Percentiles rank a stretch among this genome's conserved stretches.
phyloP scores from a whole-genome alignment of 1,140 invertebrate species.

The Anoplophora glabripennis region DNA sequence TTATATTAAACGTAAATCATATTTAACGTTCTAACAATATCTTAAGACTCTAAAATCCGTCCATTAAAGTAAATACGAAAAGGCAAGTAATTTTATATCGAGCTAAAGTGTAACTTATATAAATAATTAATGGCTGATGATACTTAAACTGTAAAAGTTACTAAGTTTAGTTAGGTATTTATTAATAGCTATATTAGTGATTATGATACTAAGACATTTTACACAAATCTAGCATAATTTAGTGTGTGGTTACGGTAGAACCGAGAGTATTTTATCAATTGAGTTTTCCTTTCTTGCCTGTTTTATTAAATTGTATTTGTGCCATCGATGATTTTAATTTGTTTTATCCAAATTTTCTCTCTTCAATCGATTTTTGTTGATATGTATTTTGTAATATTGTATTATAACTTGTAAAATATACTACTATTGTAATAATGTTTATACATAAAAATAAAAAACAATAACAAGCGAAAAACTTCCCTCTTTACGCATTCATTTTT shows the following conservation, averaged over 20 bases:
- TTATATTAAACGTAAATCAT: too few species aligned
- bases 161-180: conserved; percentile 19
- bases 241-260: conserved; percentile 14
- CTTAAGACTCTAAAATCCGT: conserved; percentile 22
- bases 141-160: conserved; percentile 23
- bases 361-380: conserved; percentile 16
- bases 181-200: conserved; percentile 8
- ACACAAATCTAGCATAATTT: neutral
- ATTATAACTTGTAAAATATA: conserved; percentile 29
- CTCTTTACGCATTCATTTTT: too few species aligned
- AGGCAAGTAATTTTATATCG: conserved; percentile 15
- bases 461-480: neutral
- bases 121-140: conserved; percentile 18
- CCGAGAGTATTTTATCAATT: conserved; percentile 7
- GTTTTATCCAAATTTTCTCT: conserved; percentile 5
- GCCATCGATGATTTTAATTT: conserved; percentile 30
- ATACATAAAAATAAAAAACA: neutral
- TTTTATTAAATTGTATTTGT: conserved; percentile 25
- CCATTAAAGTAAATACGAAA: conserved; percentile 8
- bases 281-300: conserved; percentile 26
- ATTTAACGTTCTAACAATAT: neutral
- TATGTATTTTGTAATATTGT: conserved; percentile 17
- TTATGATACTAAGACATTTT: conserved; percentile 5
- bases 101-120: conserved; percentile 8
- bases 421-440: conserved; percentile 31